A percentile compares a stretch with the other conserved stretches of the same genome.
Evolutionary conservation across 2,113 vertebrate genomes (phyloP).

Genomic region (Pogona vitticeps): DNA sequence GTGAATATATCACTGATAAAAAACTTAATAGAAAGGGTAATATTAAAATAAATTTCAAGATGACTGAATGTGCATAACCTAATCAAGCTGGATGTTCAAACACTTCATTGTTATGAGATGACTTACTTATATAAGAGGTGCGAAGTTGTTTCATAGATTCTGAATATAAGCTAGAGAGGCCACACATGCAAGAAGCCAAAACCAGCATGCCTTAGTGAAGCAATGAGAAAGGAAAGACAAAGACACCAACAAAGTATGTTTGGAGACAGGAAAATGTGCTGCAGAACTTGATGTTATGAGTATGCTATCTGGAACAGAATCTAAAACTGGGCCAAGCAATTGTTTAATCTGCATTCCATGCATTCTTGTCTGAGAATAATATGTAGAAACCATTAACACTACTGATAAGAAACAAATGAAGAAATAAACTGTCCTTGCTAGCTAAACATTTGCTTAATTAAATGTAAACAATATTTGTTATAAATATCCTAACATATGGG

Average conservation of each 20-base stretch:
- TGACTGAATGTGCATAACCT: constrained; percentile 8
- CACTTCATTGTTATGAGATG: constrained; percentile 61
- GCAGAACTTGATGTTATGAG: constrained; percentile 40
- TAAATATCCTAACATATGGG: background rate
- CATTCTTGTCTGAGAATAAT: background rate
- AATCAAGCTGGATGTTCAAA: constrained; percentile 50
- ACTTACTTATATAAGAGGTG: constrained; percentile 92
- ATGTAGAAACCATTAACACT: constrained; percentile 4
- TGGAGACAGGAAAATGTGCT: constrained; percentile 66
- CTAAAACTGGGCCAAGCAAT: constrained; percentile 37
- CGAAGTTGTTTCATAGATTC: constrained; percentile 92
- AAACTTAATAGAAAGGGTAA: constrained; percentile 17
- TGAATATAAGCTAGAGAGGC: constrained; percentile 82
- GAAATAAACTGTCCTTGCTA: background rate
- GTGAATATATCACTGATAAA: background rate
- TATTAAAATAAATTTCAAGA: constrained; percentile 40
- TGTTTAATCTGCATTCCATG: background rate
- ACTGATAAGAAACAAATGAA: background rate
- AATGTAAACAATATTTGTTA: background rate
- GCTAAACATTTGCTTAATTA: background rate
- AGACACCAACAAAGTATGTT: constrained; percentile 73
- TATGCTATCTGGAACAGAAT: constrained; percentile 53
- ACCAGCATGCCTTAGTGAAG: constrained; percentile 85
- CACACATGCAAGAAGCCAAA: constrained; percentile 84
- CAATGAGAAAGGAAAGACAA: constrained; percentile 79